These are phyloP conservation scores for Epizoanthus illoricatus DNA, from an alignment of 92 coral and sea anemone species.

Conservation along the genomic window DNA sequence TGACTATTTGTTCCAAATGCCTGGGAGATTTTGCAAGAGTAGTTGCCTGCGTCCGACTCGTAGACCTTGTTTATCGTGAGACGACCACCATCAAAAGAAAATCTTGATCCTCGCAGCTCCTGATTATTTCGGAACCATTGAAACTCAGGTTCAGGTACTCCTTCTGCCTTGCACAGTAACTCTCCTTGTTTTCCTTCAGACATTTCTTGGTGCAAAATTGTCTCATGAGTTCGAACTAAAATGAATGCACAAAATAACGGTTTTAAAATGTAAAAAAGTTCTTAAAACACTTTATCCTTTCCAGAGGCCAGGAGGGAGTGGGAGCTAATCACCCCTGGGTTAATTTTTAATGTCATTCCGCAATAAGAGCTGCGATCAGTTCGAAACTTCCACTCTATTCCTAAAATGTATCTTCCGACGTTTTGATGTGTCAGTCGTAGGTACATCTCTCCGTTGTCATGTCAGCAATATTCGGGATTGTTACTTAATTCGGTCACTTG, in stretches of 20 bases:
- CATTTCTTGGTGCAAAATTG: neutral
- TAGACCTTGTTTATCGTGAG: neutral
- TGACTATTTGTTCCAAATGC: neutral
- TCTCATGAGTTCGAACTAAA: neutral
- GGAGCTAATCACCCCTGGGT: no score
- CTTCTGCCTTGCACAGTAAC: neutral
- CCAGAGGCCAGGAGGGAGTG: no score
- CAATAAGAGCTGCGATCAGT: no score
- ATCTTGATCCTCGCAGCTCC: neutral
- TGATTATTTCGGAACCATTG: neutral
- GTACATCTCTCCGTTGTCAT: no score
- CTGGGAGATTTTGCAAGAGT: neutral
- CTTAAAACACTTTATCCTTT: no score
- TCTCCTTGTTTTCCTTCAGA: neutral
- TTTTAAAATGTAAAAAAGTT: no score
- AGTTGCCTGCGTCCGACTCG: neutral
- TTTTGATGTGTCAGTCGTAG: no score
- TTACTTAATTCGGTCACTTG: no score
- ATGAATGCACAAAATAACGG: neutral
- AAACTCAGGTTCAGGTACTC: neutral
- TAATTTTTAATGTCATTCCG: no score
- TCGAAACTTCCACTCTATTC: no score
- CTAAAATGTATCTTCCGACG: no score
- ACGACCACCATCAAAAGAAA: neutral
- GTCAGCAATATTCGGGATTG: no score